Conservation (phyloP, 2,888 invertebrate species). For the Neocrepidodera transversa region DNA sequence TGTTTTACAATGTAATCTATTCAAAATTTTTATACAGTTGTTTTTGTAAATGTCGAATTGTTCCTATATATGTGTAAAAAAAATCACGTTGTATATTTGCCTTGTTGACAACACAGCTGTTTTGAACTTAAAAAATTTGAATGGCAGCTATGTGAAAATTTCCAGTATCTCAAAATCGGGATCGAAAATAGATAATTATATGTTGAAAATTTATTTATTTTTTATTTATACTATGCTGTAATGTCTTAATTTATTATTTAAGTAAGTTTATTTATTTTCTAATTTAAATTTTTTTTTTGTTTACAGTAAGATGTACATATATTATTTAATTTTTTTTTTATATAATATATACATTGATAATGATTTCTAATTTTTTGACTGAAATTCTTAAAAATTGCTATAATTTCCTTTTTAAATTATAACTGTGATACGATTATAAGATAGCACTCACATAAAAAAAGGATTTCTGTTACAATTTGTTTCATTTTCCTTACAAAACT, state of each 20-base stretch:
- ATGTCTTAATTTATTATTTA: constrained; percentile 37
- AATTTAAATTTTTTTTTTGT: constrained; percentile 42
- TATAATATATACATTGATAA: constrained; percentile 29
- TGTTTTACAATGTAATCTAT: neutral
- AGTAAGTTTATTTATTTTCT: constrained; percentile 41
- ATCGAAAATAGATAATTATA: constrained; percentile 25
- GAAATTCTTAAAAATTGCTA: constrained; percentile 35
- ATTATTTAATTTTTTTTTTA: constrained; percentile 30
- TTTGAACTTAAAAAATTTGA: constrained; percentile 11
- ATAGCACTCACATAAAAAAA: constrained; percentile 42
- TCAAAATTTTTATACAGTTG: constrained; percentile 16
- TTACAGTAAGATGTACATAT: constrained; percentile 44
- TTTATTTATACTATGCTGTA: constrained; percentile 32
- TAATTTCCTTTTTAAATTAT: constrained; percentile 35
- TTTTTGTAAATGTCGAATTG: constrained; percentile 15
- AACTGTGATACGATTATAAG: constrained; percentile 42
- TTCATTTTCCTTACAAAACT: constrained; percentile 27
- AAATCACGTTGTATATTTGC: constrained; percentile 17
- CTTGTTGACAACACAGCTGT: constrained; percentile 16
- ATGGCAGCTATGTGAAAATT: constrained; percentile 18
- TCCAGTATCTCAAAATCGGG: constrained; percentile 23
- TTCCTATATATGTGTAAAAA: constrained; percentile 22
- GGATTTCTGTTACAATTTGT: constrained; percentile 35
- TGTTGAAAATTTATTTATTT: constrained; percentile 37
- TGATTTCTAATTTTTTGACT: constrained; percentile 36